These are phyloP conservation scores for Lapara coniferarum DNA, from an alignment of 2,888 invertebrate genomes.

Conservation along the genomic window DNA sequence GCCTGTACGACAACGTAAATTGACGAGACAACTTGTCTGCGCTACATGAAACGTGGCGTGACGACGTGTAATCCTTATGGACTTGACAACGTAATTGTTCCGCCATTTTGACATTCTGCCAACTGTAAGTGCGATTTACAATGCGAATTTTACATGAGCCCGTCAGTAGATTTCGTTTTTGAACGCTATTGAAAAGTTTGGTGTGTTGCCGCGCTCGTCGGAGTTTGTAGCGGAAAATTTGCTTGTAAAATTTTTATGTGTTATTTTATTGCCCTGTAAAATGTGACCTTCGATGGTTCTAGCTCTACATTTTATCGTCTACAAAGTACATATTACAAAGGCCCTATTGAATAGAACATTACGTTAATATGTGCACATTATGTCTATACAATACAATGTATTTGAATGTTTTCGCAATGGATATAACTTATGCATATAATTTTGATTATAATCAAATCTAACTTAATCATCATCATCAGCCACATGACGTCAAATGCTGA, in stretches of 20 bases:
- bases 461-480: too few species aligned
- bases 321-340: not conserved
- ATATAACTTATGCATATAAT: too few species aligned
- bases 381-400: too few species aligned
- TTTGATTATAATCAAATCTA: not conserved
- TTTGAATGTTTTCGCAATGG: too few species aligned
- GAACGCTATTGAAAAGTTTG: conserved; percentile 13
- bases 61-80: conserved; percentile 57
- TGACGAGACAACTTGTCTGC: conserved; percentile 52
- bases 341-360: not conserved
- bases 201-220: not conserved
- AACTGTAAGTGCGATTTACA: conserved; percentile 47
- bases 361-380: too few species aligned
- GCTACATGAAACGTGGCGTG: conserved; percentile 51
- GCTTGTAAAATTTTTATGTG: not conserved
- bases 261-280: conserved; percentile 17
- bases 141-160: conserved; percentile 47
- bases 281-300: conserved; percentile 9
- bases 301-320: conserved; percentile 14
- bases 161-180: conserved; percentile 22
- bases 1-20: conserved; percentile 32
- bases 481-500: too few species aligned
- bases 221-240: conserved; percentile 20
- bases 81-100: conserved; percentile 65
- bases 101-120: conserved; percentile 66